Evolutionary conservation across 2,797 vertebrate species (phyloP).

Genomic region (Artibeus jamaicensis): DNA sequence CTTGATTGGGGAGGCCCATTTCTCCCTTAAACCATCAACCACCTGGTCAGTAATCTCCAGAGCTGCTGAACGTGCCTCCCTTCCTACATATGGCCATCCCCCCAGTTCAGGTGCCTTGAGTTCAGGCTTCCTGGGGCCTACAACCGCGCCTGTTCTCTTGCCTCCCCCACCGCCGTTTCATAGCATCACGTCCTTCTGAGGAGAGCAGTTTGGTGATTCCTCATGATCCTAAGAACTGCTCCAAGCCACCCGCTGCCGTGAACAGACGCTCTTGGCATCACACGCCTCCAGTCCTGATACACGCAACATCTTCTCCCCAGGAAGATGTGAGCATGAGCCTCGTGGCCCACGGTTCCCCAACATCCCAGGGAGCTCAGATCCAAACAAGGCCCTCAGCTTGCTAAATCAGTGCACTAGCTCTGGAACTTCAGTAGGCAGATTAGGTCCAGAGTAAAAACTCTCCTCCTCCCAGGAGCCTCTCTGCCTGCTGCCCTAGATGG

Average conservation of each 20-base stretch:
- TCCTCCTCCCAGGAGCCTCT: conserved; percentile 28
- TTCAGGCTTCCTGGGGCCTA: not conserved
- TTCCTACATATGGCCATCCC: not conserved
- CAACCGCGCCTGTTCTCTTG: too few species aligned
- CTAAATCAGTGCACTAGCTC: conserved; percentile 25
- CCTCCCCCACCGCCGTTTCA: too few species aligned
- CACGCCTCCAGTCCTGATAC: not conserved
- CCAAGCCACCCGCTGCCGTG: not conserved
- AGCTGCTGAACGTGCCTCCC: not conserved
- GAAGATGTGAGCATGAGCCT: not conserved
- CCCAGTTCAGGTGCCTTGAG: not conserved
- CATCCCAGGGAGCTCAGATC: not conserved
- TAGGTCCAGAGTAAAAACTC: not conserved
- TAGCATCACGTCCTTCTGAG: accelerated
- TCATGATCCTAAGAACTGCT: accelerated
- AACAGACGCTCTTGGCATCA: not conserved
- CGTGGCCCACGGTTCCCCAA: not conserved
- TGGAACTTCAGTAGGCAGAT: not conserved
- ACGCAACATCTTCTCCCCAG: not conserved
- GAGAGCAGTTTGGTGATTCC: not conserved
- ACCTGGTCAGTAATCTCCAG: not conserved
- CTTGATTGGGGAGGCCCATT: not conserved
- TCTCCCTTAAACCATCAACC: not conserved
- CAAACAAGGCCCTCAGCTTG: not conserved
- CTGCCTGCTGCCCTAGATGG: not conserved